Evolutionary conservation across 2,113 vertebrate species (phyloP).

Genomic region (Tretioscincus oriximinensis): DNA sequence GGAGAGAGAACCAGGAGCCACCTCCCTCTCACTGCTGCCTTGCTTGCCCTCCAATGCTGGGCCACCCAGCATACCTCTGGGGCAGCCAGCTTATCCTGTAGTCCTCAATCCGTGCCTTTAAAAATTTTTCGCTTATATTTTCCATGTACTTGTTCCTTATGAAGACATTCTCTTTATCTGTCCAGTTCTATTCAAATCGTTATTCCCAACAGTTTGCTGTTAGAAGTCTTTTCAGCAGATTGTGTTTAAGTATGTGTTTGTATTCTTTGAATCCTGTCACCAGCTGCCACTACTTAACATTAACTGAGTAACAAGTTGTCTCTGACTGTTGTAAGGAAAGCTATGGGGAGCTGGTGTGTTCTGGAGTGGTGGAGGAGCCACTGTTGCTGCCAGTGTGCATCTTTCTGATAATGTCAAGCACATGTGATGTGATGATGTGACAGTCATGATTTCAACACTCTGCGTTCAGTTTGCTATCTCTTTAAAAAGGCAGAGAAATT

Average conservation of each 20-base stretch:
- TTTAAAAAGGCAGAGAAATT: background rate
- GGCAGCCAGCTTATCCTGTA: background rate
- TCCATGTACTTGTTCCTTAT: background rate
- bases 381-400: accelerated
- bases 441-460: background rate
- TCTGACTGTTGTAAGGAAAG: background rate
- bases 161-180: background rate
- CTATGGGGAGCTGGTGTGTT: constrained; percentile 7
- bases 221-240: background rate
- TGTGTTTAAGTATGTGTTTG: background rate
- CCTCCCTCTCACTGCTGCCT: no score
- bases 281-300: background rate
- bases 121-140: background rate
- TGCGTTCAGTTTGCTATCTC: background rate
- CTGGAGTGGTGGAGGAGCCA: background rate
- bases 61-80: no score
- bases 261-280: background rate
- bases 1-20: no score
- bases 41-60: no score
- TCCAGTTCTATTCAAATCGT: background rate
- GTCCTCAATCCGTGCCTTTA: background rate
- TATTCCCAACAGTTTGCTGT: background rate
- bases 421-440: no score
- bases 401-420: background rate
- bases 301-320: background rate